A percentile compares a stretch with the other conserved stretches of the same genome.
These are phyloP conservation scores for Montipora efflorescens DNA, from an alignment of 64 coral and sea anemone genomes.

Conservation along the genomic window DNA sequence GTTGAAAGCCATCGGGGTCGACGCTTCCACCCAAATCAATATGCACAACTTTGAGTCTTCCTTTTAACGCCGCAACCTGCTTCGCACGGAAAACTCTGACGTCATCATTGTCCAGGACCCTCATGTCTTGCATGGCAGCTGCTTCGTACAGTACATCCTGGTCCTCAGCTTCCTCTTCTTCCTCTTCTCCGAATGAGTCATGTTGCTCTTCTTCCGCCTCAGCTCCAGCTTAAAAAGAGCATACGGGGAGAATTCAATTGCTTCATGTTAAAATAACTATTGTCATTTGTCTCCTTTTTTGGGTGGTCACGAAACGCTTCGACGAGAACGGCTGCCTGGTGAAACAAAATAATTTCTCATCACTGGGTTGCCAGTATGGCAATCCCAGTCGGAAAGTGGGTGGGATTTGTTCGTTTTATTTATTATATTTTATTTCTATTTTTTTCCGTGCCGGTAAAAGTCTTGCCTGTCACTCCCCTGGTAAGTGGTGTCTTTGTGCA, in stretches of 20 bases:
- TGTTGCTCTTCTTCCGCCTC: not conserved
- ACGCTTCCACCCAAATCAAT: not conserved
- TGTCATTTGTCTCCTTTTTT: too few relatives aligned
- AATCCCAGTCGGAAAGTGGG: too few relatives aligned
- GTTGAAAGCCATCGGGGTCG: constrained; percentile 8
- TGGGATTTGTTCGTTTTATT: too few relatives aligned
- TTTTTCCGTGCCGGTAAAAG: too few relatives aligned
- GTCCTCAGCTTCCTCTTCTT: constrained; percentile 10
- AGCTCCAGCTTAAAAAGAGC: not conserved
- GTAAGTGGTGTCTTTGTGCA: too few relatives aligned
- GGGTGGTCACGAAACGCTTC: too few relatives aligned
- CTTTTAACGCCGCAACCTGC: too few relatives aligned
- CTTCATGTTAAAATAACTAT: too few relatives aligned
- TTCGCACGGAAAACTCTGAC: constrained; percentile 13
- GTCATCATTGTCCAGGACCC: constrained; percentile 75
- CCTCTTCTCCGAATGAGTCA: constrained; percentile 2
- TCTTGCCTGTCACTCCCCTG: too few relatives aligned
- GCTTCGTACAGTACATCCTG: constrained; percentile 77
- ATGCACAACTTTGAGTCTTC: not conserved
- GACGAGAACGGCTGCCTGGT: too few relatives aligned
- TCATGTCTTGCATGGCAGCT: constrained; percentile 52
- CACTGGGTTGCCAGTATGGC: too few relatives aligned
- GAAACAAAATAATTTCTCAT: not conserved
- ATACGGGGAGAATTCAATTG: not conserved
- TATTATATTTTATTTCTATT: too few relatives aligned